phyloP scores from a whole-genome alignment of 1,140 invertebrate species.

The Dendroctonus ponderosae region DNA sequence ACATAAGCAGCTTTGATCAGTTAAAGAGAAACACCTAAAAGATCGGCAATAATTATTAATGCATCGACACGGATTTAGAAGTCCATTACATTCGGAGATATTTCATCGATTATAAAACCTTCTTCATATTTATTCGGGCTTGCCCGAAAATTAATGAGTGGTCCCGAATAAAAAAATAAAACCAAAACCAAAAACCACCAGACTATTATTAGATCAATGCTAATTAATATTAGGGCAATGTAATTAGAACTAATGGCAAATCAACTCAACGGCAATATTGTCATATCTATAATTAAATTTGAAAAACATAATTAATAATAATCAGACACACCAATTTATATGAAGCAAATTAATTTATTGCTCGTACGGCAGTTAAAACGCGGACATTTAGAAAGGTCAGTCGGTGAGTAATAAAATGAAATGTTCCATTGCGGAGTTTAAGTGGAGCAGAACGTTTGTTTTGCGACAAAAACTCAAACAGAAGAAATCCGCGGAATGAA shows the following conservation, averaged over 20 bases:
- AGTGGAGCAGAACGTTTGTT: not conserved
- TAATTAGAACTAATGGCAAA: no score
- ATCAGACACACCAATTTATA: no score
- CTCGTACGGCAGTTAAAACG: not conserved
- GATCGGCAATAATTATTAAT: conserved; percentile 18
- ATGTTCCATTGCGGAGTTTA: conserved; percentile 5
- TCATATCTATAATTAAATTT: no score
- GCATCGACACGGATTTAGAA: conserved; percentile 10
- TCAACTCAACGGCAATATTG: no score
- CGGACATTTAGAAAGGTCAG: conserved; percentile 1
- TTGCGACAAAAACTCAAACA: not conserved
- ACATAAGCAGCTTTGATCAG: conserved; percentile 27
- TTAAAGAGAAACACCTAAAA: conserved; percentile 25
- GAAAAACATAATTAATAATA: no score
- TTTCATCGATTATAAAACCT: not conserved
- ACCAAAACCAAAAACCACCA: no score
- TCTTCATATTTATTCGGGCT: not conserved
- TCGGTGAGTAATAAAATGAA: conserved; percentile 7
- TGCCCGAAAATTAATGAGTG: not conserved
- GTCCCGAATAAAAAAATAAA: no score
- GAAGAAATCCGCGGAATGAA: no score
- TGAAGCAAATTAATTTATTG: no score
- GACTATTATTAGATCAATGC: no score
- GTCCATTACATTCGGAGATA: conserved; percentile 14
- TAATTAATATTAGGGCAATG: no score